Conservation (phyloP, 2,113 vertebrate species). For the Ornithorhynchus anatinus region DNA sequence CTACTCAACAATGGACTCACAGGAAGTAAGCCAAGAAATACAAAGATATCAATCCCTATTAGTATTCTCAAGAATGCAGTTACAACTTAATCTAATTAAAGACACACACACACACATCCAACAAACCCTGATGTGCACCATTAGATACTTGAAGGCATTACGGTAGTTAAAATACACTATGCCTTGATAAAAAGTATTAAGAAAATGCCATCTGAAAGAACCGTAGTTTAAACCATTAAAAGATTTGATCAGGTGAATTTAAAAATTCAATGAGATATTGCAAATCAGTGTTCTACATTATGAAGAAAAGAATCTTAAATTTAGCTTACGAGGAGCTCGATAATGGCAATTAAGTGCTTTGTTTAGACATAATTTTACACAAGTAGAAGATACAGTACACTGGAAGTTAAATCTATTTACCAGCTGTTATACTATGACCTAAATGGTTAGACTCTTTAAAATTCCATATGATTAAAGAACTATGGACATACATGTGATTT, state of each 20-base stretch:
- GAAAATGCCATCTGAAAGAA: too few relatives aligned
- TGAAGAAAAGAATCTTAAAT: neutral
- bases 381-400: conserved; percentile 7
- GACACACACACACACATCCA: too few relatives aligned
- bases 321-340: neutral
- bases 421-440: neutral
- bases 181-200: too few relatives aligned
- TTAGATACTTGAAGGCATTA: too few relatives aligned
- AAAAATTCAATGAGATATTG: neutral
- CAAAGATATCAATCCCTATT: too few relatives aligned
- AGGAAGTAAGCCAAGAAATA: too few relatives aligned
- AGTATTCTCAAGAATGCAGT: too few relatives aligned
- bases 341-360: neutral
- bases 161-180: too few relatives aligned
- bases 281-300: neutral
- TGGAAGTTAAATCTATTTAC: conserved; percentile 21
- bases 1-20: too few relatives aligned
- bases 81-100: too few relatives aligned
- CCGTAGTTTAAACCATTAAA: neutral
- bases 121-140: too few relatives aligned
- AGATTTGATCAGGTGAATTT: neutral
- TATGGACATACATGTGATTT: conserved; percentile 35
- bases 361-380: neutral
- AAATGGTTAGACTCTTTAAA: conserved; percentile 20
- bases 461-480: conserved; percentile 26